Conservation (phyloP, 2,113 vertebrate genomes). For the Amblyopsis rosae region DNA sequence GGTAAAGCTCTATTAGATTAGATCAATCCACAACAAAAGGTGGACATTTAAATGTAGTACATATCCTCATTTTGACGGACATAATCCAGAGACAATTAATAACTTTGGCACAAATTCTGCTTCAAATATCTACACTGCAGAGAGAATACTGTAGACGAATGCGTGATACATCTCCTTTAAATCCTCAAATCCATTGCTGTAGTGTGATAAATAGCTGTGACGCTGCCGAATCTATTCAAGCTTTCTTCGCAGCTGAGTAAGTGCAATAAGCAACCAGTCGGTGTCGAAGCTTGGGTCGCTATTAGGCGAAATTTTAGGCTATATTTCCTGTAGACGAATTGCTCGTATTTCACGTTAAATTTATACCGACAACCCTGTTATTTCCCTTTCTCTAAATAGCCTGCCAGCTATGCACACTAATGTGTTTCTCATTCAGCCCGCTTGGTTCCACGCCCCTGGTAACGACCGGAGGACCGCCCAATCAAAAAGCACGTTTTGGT, state of each 20-base stretch:
- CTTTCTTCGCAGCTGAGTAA: conserved; percentile 12
- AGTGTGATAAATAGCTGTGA: not conserved
- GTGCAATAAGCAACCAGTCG: conserved; percentile 15
- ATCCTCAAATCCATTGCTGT: conserved; percentile 42
- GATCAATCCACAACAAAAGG: conserved; percentile 42
- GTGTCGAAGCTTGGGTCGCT: not conserved
- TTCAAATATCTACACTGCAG: conserved; percentile 1
- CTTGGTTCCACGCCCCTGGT: conserved; percentile 70
- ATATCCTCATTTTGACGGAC: conserved; percentile 25
- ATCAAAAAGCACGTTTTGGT: conserved; percentile 45
- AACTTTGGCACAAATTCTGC: not conserved
- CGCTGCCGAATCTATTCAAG: conserved; percentile 16
- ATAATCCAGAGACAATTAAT: not conserved
- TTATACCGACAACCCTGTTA: conserved; percentile 21
- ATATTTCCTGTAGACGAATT: not conserved
- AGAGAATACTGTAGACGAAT: not conserved
- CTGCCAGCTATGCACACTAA: conserved; percentile 34
- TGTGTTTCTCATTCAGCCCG: conserved; percentile 59
- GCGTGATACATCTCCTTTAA: conserved; percentile 28
- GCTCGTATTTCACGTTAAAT: conserved; percentile 7
- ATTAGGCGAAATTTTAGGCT: too few relatives aligned
- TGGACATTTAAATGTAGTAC: conserved; percentile 56
- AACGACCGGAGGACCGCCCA: conserved; percentile 53
- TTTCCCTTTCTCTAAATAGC: conserved; percentile 16
- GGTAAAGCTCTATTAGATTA: conserved; percentile 24